Conservation (phyloP, 2,888 invertebrate species). For the Schizotus pectinicornis region DNA sequence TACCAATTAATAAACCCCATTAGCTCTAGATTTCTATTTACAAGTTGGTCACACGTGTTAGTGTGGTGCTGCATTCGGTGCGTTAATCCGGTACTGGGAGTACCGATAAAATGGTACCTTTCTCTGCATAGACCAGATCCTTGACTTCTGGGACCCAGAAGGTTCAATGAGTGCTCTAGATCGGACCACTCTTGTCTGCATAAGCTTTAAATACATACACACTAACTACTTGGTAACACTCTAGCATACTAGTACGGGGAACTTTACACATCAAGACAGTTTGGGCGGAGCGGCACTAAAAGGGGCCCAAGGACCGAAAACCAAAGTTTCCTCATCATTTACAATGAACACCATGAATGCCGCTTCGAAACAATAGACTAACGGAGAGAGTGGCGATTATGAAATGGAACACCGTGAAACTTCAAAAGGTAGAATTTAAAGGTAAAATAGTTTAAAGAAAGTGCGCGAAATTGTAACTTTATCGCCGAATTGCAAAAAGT, state of each 20-base stretch:
- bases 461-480: no score
- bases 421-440: no score
- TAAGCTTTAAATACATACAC: constrained; percentile 53
- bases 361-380: neutral
- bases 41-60: constrained; percentile 35
- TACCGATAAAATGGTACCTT: constrained; percentile 58
- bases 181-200: constrained; percentile 57
- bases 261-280: constrained; percentile 30
- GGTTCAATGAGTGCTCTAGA: constrained; percentile 58
- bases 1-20: constrained; percentile 1
- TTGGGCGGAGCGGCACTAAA: constrained; percentile 1
- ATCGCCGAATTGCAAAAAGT: no score
- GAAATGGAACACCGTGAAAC: neutral
- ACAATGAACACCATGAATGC: neutral
- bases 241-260: constrained; percentile 12
- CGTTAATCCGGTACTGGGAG: constrained; percentile 48
- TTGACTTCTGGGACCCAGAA: constrained; percentile 57
- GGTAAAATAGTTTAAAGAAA: no score
- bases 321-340: neutral
- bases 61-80: constrained; percentile 55
- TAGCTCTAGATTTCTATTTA: constrained; percentile 20
- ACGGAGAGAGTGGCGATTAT: neutral
- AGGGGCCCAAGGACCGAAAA: neutral
- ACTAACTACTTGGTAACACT: constrained; percentile 44
- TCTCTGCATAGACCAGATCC: constrained; percentile 62